Conservation (phyloP, 2,113 vertebrate species). For the Etia nguti region DNA sequence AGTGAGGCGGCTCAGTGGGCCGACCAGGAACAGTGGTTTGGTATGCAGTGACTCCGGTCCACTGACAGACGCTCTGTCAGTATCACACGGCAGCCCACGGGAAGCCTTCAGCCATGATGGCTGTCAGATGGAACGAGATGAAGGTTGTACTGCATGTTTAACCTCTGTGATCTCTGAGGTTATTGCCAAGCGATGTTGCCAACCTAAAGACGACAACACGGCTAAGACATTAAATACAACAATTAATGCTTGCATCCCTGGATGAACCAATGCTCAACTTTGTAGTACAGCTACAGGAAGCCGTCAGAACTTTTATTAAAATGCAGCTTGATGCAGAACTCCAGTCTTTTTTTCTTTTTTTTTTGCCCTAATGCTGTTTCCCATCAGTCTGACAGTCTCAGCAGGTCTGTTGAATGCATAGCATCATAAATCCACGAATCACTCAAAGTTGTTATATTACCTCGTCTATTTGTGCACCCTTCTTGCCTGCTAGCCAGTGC, state of each 20-base stretch:
- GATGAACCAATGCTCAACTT: not conserved
- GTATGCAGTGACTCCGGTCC: slow-evolving; percentile 83
- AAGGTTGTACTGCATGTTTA: not conserved
- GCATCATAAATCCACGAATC: not conserved
- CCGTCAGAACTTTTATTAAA: not conserved
- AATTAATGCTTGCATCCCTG: not conserved
- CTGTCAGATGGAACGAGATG: not conserved
- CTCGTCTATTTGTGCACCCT: not conserved
- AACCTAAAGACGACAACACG: not conserved
- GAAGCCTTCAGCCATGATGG: not conserved
- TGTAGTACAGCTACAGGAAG: not conserved
- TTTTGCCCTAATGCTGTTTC: fast-evolving
- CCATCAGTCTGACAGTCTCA: not conserved
- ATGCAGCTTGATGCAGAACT: not conserved
- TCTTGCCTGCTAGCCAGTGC: not conserved
- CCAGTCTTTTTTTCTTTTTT: not conserved
- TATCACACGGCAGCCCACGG: not conserved
- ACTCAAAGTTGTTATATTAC: not conserved
- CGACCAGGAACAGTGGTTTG: slow-evolving; percentile 98
- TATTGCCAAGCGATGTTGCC: not conserved
- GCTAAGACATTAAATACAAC: not conserved
- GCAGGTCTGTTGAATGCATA: not conserved
- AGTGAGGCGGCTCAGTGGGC: slow-evolving; percentile 98
- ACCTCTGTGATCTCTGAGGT: not conserved
- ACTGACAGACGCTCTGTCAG: not conserved